Conservation (phyloP, 2,888 invertebrate genomes). For the Hypolimnas misippus region DNA sequence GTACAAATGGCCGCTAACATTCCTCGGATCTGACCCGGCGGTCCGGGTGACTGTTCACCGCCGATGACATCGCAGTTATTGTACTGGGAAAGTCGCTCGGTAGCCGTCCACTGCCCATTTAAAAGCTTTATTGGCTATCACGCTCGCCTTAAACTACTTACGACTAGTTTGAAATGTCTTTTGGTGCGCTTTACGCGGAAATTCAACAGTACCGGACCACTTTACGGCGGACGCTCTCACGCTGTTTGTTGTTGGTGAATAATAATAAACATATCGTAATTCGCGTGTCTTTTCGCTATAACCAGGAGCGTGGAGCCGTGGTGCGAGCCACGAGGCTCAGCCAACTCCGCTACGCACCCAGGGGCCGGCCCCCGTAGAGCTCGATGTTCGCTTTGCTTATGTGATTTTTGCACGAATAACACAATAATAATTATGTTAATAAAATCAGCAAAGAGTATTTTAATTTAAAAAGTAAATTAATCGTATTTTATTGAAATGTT, state of each 20-base stretch:
- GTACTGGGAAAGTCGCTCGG: constrained; percentile 74
- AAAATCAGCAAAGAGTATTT: not conserved
- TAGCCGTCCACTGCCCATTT: constrained; percentile 71
- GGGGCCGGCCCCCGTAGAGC: constrained; percentile 64
- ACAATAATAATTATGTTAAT: constrained; percentile 14
- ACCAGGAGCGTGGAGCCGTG: constrained; percentile 58
- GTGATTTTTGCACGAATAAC: constrained; percentile 72
- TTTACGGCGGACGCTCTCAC: constrained; percentile 69
- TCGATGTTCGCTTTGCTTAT: constrained; percentile 52
- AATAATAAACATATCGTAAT: constrained; percentile 57
- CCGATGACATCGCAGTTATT: constrained; percentile 57
- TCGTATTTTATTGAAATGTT: too few relatives aligned
- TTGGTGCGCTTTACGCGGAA: constrained; percentile 73
- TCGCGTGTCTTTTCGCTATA: constrained; percentile 76
- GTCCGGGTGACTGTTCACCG: constrained; percentile 57
- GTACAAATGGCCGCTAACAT: constrained; percentile 30
- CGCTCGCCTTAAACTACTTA: constrained; percentile 65
- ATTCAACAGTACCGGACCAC: constrained; percentile 56
- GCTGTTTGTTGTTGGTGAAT: constrained; percentile 61
- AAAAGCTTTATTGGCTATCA: constrained; percentile 78
- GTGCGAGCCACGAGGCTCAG: constrained; percentile 57
- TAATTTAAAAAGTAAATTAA: too few relatives aligned
- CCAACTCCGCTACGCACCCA: constrained; percentile 63
- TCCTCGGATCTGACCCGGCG: constrained; percentile 59
- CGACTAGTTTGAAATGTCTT: constrained; percentile 69